Conservation (phyloP, 1,140 invertebrate genomes). For the Drosophila baimaii region DNA sequence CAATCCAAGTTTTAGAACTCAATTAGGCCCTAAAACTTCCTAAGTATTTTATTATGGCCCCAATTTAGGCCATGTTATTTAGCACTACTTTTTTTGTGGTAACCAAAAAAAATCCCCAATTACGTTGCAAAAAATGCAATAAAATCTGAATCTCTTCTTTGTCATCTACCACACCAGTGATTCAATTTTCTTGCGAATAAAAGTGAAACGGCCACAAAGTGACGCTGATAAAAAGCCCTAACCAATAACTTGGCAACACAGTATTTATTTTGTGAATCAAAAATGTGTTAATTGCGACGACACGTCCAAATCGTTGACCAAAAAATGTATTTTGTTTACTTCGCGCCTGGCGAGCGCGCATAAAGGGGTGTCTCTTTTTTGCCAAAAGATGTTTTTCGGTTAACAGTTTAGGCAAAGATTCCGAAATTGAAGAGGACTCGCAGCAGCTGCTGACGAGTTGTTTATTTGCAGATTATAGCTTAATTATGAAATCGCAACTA, state of each 20-base stretch:
- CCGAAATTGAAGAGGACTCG: conserved; percentile 16
- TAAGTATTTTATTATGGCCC: conserved; percentile 19
- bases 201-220: conserved; percentile 61
- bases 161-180: conserved; percentile 32
- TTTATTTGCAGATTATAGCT: conserved; percentile 68
- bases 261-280: conserved; percentile 67
- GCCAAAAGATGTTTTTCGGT: conserved; percentile 45
- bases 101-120: neutral
- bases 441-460: conserved; percentile 42
- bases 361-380: conserved; percentile 44
- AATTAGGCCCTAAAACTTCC: conserved; percentile 5
- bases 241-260: conserved; percentile 15
- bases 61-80: conserved; percentile 6
- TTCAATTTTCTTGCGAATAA: conserved; percentile 63
- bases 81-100: conserved; percentile 9
- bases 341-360: conserved; percentile 47
- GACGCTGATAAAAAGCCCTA: conserved; percentile 23
- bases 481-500: conserved; percentile 78
- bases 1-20: neutral
- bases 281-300: conserved; percentile 59
- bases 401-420: conserved; percentile 62
- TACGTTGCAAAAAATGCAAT: conserved; percentile 2
- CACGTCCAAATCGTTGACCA: conserved; percentile 57
- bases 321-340: conserved; percentile 56
- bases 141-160: conserved; percentile 4